Evolutionary conservation across 2,113 vertebrate genomes (phyloP).

Genomic region (Callopanchax toddi): DNA sequence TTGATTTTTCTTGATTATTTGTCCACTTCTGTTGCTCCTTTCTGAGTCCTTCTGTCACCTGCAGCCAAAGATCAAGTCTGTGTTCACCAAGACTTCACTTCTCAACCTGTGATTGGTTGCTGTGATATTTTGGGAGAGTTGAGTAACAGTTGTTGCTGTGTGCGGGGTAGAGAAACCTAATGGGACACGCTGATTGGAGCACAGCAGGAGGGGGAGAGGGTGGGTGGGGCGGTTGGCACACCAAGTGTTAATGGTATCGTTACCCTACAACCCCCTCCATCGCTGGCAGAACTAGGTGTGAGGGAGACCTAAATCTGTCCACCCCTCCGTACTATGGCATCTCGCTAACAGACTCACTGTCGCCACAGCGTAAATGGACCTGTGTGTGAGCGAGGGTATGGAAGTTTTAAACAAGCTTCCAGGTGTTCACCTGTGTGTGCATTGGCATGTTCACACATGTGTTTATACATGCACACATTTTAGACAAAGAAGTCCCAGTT

Average conservation of each 20-base stretch:
- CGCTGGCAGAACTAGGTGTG: constrained; percentile 73
- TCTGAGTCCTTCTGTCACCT: constrained; percentile 46
- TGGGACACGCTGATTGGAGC: constrained; percentile 63
- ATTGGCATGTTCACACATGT: constrained; percentile 1
- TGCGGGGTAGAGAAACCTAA: constrained; percentile 58
- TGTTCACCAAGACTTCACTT: constrained; percentile 38
- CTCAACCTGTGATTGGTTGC: constrained; percentile 55
- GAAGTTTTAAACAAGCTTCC: constrained; percentile 2
- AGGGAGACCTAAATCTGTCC: constrained; percentile 78
- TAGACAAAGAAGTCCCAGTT: constrained; percentile 1
- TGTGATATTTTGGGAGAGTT: constrained; percentile 76
- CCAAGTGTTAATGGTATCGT: constrained; percentile 76
- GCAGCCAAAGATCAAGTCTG: constrained; percentile 27
- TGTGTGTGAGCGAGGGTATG: neutral
- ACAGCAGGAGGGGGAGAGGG: constrained; percentile 25
- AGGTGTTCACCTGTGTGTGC: constrained; percentile 1
- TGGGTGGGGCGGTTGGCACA: constrained; percentile 58
- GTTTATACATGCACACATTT: neutral
- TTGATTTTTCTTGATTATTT: neutral
- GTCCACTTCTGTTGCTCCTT: constrained; percentile 4
- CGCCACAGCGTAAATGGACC: constrained; percentile 83
- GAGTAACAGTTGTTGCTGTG: constrained; percentile 76
- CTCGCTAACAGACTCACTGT: constrained; percentile 83
- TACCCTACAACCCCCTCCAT: constrained; percentile 52
- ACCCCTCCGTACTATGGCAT: constrained; percentile 80